These are phyloP conservation scores for Celastrina argiolus DNA, from an alignment of 2,888 invertebrate species.

Conservation along the genomic window DNA sequence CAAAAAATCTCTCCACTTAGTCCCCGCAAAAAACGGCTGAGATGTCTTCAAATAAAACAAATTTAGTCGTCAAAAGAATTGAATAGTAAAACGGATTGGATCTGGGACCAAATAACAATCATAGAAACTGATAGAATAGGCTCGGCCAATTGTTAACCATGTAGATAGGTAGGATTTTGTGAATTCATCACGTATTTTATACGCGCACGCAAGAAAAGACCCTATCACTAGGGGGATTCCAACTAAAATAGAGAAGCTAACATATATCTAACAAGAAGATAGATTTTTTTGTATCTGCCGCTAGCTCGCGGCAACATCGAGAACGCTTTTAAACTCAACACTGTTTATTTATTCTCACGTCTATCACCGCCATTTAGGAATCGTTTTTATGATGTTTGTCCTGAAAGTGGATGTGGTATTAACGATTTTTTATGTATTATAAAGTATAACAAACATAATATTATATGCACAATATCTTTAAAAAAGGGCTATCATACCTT, in stretches of 20 bases:
- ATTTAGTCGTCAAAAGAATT: slow-evolving; percentile 30
- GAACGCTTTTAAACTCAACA: background rate
- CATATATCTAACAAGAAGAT: background rate
- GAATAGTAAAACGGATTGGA: slow-evolving; percentile 36
- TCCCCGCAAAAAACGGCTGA: background rate
- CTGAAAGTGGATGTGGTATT: too few species aligned
- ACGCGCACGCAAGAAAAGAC: background rate
- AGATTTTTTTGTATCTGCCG: background rate
- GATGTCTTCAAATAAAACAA: slow-evolving; percentile 12
- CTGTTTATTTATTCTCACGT: background rate
- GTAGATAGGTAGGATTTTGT: slow-evolving; percentile 14
- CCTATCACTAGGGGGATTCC: background rate
- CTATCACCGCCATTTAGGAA: background rate
- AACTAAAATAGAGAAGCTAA: background rate
- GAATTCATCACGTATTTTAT: slow-evolving; percentile 19
- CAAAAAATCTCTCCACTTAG: background rate
- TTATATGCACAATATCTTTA: too few species aligned
- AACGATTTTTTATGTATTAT: too few species aligned
- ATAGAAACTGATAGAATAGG: slow-evolving; percentile 46
- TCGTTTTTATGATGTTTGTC: too few species aligned
- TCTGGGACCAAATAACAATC: slow-evolving; percentile 54
- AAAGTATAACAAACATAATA: too few species aligned
- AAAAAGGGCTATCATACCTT: too few species aligned
- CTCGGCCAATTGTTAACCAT: slow-evolving; percentile 33
- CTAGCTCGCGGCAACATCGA: background rate